Evolutionary conservation across 2,797 vertebrate genomes (phyloP).

Genomic region (Enteromius trimaculatus): DNA sequence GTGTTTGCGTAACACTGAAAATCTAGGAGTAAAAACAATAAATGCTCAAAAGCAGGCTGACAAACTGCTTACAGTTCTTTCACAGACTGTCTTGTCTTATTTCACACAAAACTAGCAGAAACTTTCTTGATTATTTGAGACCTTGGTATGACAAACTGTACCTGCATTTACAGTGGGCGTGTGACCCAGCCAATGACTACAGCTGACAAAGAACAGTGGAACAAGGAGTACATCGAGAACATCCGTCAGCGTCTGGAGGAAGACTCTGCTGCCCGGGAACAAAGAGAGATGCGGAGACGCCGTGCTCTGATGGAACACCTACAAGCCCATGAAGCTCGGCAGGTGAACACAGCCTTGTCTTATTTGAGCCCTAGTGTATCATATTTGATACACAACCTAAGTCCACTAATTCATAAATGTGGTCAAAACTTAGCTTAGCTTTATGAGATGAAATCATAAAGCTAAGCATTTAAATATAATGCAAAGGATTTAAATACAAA

Average conservation of each 20-base stretch:
- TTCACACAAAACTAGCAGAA: background rate
- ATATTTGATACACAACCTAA: background rate
- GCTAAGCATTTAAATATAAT: no score
- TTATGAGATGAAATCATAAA: background rate
- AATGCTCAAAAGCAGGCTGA: background rate
- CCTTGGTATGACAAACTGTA: background rate
- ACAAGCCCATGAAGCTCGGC: conserved; percentile 82
- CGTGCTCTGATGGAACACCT: conserved; percentile 84
- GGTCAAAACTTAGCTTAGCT: background rate
- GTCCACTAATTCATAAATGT: background rate
- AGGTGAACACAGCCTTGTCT: conserved; percentile 75
- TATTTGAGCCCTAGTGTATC: background rate
- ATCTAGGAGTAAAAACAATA: background rate
- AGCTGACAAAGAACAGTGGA: conserved; percentile 78
- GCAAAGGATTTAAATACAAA: background rate
- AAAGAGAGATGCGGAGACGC: conserved; percentile 83
- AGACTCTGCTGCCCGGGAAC: conserved; percentile 77
- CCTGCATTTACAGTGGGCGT: conserved; percentile 7
- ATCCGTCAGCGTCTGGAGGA: conserved; percentile 85
- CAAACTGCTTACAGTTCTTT: background rate
- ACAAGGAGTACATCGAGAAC: conserved; percentile 83
- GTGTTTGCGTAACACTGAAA: background rate
- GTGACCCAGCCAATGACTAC: conserved; percentile 42
- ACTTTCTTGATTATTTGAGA: background rate
- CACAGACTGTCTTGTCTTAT: background rate